Evolutionary conservation across 2,888 invertebrate genomes (phyloP).

Genomic region (Tanypteryx hageni): DNA sequence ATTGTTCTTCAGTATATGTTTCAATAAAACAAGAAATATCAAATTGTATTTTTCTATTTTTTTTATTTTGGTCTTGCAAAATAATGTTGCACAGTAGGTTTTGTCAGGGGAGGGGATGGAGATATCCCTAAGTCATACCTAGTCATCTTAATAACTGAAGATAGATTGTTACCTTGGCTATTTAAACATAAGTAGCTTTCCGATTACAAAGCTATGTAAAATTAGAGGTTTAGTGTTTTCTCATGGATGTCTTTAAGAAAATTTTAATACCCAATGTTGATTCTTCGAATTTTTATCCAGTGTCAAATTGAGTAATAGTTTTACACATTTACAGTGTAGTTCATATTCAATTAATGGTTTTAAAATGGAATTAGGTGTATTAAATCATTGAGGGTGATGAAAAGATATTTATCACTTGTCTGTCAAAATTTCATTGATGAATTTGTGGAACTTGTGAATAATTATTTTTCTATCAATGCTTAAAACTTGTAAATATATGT

Average conservation of each 20-base stretch:
- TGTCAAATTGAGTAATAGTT: slow-evolving; percentile 52
- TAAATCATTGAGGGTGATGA: slow-evolving; percentile 22
- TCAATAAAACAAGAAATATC: slow-evolving; percentile 26
- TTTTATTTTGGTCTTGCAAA: background rate
- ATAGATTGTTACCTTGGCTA: slow-evolving; percentile 33
- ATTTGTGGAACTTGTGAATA: slow-evolving; percentile 44
- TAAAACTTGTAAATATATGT: slow-evolving; percentile 51
- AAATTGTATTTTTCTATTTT: slow-evolving; percentile 48
- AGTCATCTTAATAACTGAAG: slow-evolving; percentile 34
- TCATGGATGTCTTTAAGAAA: slow-evolving; percentile 36
- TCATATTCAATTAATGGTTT: slow-evolving; percentile 40
- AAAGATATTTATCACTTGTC: background rate
- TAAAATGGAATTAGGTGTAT: slow-evolving; percentile 20
- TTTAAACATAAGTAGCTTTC: slow-evolving; percentile 37
- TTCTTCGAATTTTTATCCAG: slow-evolving; percentile 37
- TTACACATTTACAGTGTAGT: slow-evolving; percentile 37
- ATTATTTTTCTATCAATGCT: slow-evolving; percentile 59
- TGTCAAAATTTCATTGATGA: slow-evolving; percentile 44
- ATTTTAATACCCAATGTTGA: slow-evolving; percentile 45
- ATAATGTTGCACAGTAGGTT: slow-evolving; percentile 8
- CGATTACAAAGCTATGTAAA: slow-evolving; percentile 25
- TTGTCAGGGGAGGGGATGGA: slow-evolving; percentile 17
- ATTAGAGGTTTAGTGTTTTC: slow-evolving; percentile 34
- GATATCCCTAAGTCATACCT: slow-evolving; percentile 22
- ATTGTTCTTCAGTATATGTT: slow-evolving; percentile 37